Percentiles rank a stretch among this genome's conserved stretches.
Evolutionary conservation across 2,113 vertebrate genomes (phyloP).

Genomic region (Turdus rufiventris): DNA sequence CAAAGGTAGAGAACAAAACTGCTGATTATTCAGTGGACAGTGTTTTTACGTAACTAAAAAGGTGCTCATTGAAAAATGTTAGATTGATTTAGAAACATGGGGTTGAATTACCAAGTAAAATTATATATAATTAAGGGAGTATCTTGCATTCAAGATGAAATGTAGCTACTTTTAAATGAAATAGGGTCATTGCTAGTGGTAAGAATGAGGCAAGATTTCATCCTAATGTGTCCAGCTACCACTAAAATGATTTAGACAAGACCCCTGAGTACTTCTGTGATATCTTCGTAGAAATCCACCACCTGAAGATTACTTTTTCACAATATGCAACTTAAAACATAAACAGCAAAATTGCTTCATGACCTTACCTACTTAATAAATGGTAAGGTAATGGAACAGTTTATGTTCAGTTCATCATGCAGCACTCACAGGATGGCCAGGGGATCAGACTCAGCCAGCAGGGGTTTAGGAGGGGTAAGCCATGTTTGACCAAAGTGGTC

Average conservation of each 20-base stretch:
- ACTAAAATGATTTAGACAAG: background rate
- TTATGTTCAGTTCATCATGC: background rate
- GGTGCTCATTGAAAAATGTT: conserved; percentile 16
- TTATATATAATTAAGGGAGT: background rate
- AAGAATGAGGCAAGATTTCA: background rate
- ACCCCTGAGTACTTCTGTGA: background rate
- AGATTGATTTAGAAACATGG: background rate
- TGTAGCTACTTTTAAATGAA: background rate
- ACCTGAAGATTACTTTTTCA: background rate
- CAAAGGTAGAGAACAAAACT: conserved; percentile 22
- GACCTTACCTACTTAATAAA: background rate
- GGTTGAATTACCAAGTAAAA: conserved; percentile 4
- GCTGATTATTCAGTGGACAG: conserved; percentile 19
- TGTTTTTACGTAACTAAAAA: background rate
- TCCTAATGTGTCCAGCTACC: background rate
- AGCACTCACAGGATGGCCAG: no score
- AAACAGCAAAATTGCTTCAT: background rate
- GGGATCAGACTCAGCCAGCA: background rate
- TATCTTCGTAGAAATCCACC: background rate
- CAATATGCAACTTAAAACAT: background rate
- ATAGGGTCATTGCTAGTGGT: background rate
- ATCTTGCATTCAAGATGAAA: background rate
- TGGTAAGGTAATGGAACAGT: background rate
- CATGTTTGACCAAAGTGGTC: background rate
- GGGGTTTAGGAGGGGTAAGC: no score